Evolutionary conservation across 2,113 vertebrate genomes (phyloP), one percentile per base, ranked within the genome.

Genomic region (Heterochromis multidens): DNA sequence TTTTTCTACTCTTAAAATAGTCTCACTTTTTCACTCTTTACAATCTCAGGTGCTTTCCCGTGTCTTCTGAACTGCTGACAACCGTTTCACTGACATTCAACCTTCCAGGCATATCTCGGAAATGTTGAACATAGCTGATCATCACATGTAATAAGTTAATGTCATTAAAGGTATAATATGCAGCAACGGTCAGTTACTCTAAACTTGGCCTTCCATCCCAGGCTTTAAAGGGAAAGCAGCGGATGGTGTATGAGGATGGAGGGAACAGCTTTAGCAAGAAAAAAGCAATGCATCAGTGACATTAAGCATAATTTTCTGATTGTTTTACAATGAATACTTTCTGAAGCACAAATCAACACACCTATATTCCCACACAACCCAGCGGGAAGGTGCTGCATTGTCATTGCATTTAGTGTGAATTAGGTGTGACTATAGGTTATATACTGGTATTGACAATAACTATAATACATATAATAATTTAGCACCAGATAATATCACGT

Each of bases 11-110:
- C 87, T 90, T 82, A 84, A 52, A 9, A 61, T 60, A 88, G 43
- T 88, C 81, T 91, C 77, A 77, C 83, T 89, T 87, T 94, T 92
- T 84, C 87, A 90, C 77, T 88, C 60, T 92, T 93, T 85, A 79
- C 59, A 93, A 91, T 94, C 94, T 95, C 95, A 95, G 94, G 94
- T 90, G 84, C 25, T 85, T 90, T 87, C 85, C 83, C 52, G 82
- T 91, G 84, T 93, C 89, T 92, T 93, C 83, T 91, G 85, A 93
- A 90, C 80, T 88, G 54, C 59, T 72, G 79, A 80, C 17, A 57
- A 63, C 65, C 61, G 16, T 72, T n/a, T 82, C 82, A 57, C 27
- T 35, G 14, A 81, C 65, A 31, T 81, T 88, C 29, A 84, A 17
- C 49, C 74, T 74, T 91, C 65, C 40, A 67, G 70, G 74, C 60